These are phyloP conservation scores for Tenualosa ilisha DNA, from an alignment of 2,797 vertebrate species.

Conservation along the genomic window DNA sequence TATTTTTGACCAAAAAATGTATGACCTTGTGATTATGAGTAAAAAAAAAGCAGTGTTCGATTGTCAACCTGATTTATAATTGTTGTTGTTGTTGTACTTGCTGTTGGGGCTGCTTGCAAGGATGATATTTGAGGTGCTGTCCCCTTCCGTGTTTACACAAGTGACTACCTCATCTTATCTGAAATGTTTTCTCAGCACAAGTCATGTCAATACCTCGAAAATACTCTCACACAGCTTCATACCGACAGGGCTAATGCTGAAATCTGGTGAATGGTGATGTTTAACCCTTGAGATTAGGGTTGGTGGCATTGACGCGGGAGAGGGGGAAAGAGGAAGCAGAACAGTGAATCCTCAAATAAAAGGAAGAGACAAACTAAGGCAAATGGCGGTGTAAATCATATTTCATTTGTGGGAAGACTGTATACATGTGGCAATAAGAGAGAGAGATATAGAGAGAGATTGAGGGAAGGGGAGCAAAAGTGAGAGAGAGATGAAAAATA, in stretches of 20 bases:
- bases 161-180: not conserved
- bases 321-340: slow-evolving; percentile 1
- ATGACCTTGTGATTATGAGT: too few relatives aligned
- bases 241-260: not conserved
- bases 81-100: too few relatives aligned
- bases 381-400: not conserved
- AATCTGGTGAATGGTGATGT: not conserved
- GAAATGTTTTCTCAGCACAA: not conserved
- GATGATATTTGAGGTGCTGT: too few relatives aligned
- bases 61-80: too few relatives aligned
- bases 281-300: not conserved
- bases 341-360: not conserved
- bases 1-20: too few relatives aligned
- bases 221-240: not conserved
- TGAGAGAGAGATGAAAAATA: not conserved
- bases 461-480: too few relatives aligned
- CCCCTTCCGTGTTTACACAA: not conserved
- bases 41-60: too few relatives aligned
- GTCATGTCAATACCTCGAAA: not conserved
- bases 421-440: not conserved
- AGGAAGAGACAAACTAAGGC: not conserved
- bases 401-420: not conserved
- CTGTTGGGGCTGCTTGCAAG: not conserved
- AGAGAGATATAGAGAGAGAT: not conserved
- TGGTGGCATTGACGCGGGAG: not conserved